These are phyloP conservation scores for Aphyosemion australe DNA, from an alignment of 2,113 vertebrate species.

Conservation along the genomic window DNA sequence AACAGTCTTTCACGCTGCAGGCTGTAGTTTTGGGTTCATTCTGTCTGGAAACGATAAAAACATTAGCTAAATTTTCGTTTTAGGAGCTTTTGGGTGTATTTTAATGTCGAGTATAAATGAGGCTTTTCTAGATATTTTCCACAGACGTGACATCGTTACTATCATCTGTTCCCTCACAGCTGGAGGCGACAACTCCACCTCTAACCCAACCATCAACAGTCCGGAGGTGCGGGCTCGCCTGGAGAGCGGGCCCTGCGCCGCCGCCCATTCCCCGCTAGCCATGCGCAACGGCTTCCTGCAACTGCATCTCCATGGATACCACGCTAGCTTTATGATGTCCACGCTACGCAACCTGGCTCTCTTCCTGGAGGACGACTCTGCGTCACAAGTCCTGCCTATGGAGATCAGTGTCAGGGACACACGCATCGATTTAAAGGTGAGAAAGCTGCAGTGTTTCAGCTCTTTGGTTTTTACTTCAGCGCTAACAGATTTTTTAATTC, in stretches of 20 bases:
- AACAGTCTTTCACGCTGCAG: no score
- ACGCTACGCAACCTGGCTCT: constrained; percentile 90
- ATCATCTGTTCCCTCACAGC: constrained; percentile 13
- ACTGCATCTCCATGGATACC: constrained; percentile 89
- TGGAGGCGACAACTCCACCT: constrained; percentile 10
- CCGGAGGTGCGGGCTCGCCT: constrained; percentile 90
- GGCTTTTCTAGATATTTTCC: not conserved
- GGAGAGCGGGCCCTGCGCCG: constrained; percentile 89
- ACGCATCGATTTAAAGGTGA: constrained; percentile 91
- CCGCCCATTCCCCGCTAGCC: constrained; percentile 87
- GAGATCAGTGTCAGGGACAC: constrained; percentile 91
- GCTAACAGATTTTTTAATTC: not conserved
- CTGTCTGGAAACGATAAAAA: no score
- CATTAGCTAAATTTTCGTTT: no score
- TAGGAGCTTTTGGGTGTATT: constrained; percentile 28
- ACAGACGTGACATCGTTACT: not conserved
- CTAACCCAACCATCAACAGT: not conserved
- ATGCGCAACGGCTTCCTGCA: constrained; percentile 95
- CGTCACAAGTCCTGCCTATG: constrained; percentile 93
- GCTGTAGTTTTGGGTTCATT: no score
- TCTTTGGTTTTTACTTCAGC: not conserved
- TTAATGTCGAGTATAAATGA: constrained; percentile 32
- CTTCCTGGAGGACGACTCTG: constrained; percentile 92
- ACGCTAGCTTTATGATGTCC: constrained; percentile 89
- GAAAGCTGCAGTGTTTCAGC: not conserved